Evolutionary conservation across 2,888 invertebrate species (phyloP), one percentile per base, ranked within the genome.

Genomic region (Nomada fabriciana): DNA sequence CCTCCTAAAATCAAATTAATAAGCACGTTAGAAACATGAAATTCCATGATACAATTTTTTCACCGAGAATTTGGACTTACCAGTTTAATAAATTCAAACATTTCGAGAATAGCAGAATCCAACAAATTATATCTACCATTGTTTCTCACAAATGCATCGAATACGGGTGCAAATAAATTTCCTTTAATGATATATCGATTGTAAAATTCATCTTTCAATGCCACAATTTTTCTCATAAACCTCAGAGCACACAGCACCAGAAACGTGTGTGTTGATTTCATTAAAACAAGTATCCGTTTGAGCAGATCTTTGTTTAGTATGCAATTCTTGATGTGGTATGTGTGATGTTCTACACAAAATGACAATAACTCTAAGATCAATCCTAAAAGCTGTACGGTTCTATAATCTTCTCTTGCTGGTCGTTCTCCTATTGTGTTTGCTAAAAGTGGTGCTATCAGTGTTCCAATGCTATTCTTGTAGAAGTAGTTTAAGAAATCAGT

Each of bases 321-420:
- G 95, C 98, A 99, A 94, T 98, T 98, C 94, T 99, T 99, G 94
- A 99, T 99, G 95, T 99, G 98, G 95, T 98, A 99, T 79, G 98
- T 98, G 95, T 99, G 99, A 95, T 99, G 99, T 94, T 99, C 99
- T 67, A 99, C 98, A 95, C 99, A 99, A 95, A 99, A 99, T 57
- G 99, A 97, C 86, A 99, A 95, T 89, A 99, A 95, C 94, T 99
- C 99, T 90, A 99, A 95, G 85, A 99, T 98, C 88, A 99, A 95
- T 75, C 98, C 98, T 86, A 99, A 95, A 85, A 99, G 95, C 95
- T 99, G 99, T 88, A 99, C 99, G 74, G 98, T 98, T 94, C 98
- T 97, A 94, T 99, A 99, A 94, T 99, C 99, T 94, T 99, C 99
- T 93, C 97, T 97, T 84, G 97, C 96, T 7, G 98, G 98, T 91